Evolutionary conservation across 2,888 invertebrate genomes (phyloP).

Genomic region (Conops quadrifasciatus): DNA sequence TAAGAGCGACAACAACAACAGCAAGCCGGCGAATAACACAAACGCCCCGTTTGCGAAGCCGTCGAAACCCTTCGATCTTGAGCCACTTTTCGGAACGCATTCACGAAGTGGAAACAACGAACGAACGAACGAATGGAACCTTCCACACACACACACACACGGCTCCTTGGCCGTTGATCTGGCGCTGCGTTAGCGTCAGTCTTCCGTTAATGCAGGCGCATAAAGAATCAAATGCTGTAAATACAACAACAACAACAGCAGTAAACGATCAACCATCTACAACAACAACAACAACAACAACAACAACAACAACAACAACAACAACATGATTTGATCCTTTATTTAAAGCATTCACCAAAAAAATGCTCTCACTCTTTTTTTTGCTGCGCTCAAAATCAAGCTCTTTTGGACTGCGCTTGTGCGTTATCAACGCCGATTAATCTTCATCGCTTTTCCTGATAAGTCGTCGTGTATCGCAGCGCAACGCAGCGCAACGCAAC

Average conservation of each 20-base stretch:
- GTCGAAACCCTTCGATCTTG: slow-evolving; percentile 12
- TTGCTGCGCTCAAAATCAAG: slow-evolving; percentile 21
- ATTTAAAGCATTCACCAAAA: slow-evolving; percentile 26
- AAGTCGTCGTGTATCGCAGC: slow-evolving; percentile 40
- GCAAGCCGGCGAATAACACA: slow-evolving; percentile 1
- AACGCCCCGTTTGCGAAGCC: slow-evolving; percentile 27
- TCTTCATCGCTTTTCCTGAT: slow-evolving; percentile 59
- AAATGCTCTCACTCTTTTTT: slow-evolving; percentile 18
- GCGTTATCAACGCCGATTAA: slow-evolving; percentile 59
- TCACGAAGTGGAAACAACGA: background rate
- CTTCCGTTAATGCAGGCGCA: slow-evolving; percentile 10
- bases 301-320: slow-evolving; percentile 5
- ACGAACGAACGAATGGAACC: background rate
- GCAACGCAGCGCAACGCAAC: slow-evolving; percentile 22
- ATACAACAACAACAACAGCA: background rate
- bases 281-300: slow-evolving; percentile 12
- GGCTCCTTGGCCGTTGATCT: background rate
- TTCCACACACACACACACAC: background rate
- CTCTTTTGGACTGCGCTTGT: slow-evolving; percentile 44
- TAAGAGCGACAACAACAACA: slow-evolving; percentile 13
- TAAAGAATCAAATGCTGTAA: slow-evolving; percentile 16
- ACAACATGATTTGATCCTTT: too few species aligned
- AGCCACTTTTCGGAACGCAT: slow-evolving; percentile 11
- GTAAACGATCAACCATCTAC: too few species aligned
- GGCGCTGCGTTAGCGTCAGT: slow-evolving; percentile 10